phyloP scores from a whole-genome alignment of 1,140 invertebrate genomes.

The Alviniconcha marisindica region DNA sequence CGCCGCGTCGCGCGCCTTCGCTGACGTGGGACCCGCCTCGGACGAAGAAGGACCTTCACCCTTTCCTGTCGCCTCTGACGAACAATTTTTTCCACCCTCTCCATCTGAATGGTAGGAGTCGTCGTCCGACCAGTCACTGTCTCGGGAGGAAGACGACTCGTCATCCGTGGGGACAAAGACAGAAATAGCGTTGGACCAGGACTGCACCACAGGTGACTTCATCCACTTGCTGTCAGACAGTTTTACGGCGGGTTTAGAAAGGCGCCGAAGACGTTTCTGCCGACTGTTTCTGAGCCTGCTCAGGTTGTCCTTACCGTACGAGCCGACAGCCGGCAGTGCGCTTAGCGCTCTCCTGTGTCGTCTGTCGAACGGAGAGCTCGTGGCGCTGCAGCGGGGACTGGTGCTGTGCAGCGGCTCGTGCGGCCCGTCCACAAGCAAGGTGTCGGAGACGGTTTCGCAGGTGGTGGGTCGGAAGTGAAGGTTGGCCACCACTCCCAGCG shows the following conservation, averaged over 20 bases:
- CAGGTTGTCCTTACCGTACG: too few species aligned
- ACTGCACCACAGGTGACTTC: not conserved
- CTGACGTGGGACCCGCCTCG: too few species aligned
- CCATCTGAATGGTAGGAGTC: not conserved
- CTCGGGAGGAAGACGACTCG: not conserved
- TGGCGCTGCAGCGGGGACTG: too few species aligned
- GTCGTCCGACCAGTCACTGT: constrained; percentile 1
- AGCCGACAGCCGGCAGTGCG: too few species aligned
- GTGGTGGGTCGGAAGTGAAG: constrained; percentile 20
- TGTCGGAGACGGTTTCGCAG: not conserved
- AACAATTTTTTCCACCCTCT: not conserved
- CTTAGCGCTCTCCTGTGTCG: too few species aligned
- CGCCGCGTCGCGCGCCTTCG: too few species aligned
- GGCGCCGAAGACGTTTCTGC: too few species aligned
- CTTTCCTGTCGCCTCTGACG: too few species aligned
- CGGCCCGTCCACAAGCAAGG: not conserved
- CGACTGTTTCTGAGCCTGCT: too few species aligned
- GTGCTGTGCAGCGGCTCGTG: not conserved
- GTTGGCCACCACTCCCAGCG: not conserved
- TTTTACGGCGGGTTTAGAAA: too few species aligned
- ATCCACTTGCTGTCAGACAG: not conserved
- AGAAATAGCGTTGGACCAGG: not conserved
- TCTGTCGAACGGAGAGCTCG: too few species aligned
- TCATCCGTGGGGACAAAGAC: not conserved
- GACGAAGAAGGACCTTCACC: too few species aligned